Percentiles rank a stretch among this genome's conserved stretches.
Conservation (phyloP, 2,113 vertebrate species). For the Malurus elegans region DNA sequence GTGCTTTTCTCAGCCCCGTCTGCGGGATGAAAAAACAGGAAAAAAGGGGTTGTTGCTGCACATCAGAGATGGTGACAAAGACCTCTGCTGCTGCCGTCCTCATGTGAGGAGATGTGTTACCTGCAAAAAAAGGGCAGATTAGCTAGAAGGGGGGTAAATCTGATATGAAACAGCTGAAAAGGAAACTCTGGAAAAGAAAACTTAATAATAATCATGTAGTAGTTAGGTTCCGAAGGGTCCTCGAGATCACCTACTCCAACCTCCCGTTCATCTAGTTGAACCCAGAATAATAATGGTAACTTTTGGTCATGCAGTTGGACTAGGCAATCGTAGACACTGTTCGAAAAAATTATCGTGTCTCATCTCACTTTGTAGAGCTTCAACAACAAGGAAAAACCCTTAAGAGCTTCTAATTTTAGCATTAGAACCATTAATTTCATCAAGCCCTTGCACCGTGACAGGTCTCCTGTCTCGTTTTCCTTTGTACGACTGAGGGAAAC, state of each 20-base stretch:
- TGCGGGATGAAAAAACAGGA: not conserved
- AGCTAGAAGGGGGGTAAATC: not conserved
- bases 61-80: fast-evolving
- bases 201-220: not conserved
- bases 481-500: too few relatives aligned
- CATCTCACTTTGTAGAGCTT: not conserved
- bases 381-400: not conserved
- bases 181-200: not conserved
- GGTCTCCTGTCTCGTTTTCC: not conserved
- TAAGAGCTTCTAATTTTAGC: fast-evolving
- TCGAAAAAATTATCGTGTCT: too few relatives aligned
- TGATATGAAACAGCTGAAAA: not conserved
- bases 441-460: fast-evolving
- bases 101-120: fast-evolving
- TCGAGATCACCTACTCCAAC: not conserved
- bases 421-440: fast-evolving
- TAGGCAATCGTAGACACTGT: fast-evolving
- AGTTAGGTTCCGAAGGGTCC: not conserved
- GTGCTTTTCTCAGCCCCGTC: not conserved
- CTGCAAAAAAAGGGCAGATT: not conserved
- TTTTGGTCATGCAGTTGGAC: not conserved
- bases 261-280: not conserved
- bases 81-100: not conserved
- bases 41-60: fast-evolving
- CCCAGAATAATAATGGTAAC: not conserved